phyloP scores from a whole-genome alignment of 2,797 vertebrate genomes.

The Gymnothorax javanicus region DNA sequence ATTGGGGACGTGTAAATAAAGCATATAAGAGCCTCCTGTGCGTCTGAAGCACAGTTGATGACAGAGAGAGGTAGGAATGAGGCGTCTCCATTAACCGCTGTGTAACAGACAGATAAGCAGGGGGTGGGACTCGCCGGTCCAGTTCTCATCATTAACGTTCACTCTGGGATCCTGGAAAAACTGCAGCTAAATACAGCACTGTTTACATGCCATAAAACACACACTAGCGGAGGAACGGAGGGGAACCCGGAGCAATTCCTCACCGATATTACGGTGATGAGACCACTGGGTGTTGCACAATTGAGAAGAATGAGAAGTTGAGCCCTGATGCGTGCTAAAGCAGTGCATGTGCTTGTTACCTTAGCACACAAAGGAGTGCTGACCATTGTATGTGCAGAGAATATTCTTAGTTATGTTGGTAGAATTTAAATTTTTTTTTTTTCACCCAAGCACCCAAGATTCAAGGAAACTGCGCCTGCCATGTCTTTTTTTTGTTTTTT shows the following conservation, averaged over 20 bases:
- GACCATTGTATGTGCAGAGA: slow-evolving; percentile 51
- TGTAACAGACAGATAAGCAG: background rate
- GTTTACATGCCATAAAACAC: background rate
- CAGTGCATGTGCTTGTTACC: slow-evolving; percentile 43
- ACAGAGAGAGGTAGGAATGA: background rate
- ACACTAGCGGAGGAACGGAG: too few relatives aligned
- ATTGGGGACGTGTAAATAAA: background rate
- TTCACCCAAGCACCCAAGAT: slow-evolving; percentile 52
- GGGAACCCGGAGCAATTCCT: too few relatives aligned
- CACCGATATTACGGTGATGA: background rate
- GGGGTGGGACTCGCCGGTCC: background rate
- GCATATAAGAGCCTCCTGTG: background rate
- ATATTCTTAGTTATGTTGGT: slow-evolving; percentile 52
- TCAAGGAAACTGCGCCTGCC: slow-evolving; percentile 56
- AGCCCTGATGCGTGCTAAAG: slow-evolving; percentile 31
- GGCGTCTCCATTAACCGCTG: background rate
- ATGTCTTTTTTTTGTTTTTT: slow-evolving; percentile 52
- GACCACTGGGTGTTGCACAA: background rate
- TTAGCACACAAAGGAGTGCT: slow-evolving; percentile 34
- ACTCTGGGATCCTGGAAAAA: background rate
- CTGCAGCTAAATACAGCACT: background rate
- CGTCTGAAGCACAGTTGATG: background rate
- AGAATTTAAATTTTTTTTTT: slow-evolving; percentile 62
- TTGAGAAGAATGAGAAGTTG: slow-evolving; percentile 10
- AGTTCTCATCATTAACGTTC: background rate